These are phyloP conservation scores for Charaxes varanes DNA, from an alignment of 1,140 invertebrate genomes.

Conservation along the genomic window DNA sequence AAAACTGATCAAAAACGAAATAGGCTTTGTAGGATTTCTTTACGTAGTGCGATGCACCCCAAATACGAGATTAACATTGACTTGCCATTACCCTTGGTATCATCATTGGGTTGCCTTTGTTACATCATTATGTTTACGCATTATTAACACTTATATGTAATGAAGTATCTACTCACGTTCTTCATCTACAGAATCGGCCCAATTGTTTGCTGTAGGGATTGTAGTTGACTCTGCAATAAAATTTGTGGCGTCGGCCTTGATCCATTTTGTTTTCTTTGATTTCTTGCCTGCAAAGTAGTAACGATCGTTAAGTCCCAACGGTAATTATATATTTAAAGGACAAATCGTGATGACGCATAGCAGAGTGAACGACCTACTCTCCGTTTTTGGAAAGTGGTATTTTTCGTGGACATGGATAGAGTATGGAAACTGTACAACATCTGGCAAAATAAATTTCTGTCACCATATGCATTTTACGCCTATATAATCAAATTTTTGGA, in stretches of 20 bases:
- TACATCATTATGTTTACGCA: too few species aligned
- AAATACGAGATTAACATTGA: slow-evolving; percentile 74
- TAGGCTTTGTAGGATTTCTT: too few species aligned
- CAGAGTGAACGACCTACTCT: slow-evolving; percentile 63
- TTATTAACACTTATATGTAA: not conserved
- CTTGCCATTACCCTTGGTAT: slow-evolving; percentile 57
- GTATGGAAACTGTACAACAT: slow-evolving; percentile 21
- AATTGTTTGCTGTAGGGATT: slow-evolving; percentile 59
- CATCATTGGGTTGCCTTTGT: slow-evolving; percentile 73
- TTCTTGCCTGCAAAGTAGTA: slow-evolving; percentile 63
- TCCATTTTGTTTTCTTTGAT: slow-evolving; percentile 73
- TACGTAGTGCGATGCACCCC: slow-evolving; percentile 64
- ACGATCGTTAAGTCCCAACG: slow-evolving; percentile 13
- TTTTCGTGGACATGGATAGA: slow-evolving; percentile 38
- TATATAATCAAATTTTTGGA: not conserved
- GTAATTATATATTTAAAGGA: slow-evolving; percentile 24
- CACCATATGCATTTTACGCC: slow-evolving; percentile 8
- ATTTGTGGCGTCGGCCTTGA: slow-evolving; percentile 64
- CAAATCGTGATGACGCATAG: slow-evolving; percentile 56
- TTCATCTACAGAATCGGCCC: slow-evolving; percentile 68
- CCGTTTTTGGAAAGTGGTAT: slow-evolving; percentile 63
- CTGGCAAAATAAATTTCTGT: slow-evolving; percentile 1
- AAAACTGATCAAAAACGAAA: too few species aligned
- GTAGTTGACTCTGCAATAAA: slow-evolving; percentile 66
- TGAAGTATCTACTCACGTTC: slow-evolving; percentile 49